These are phyloP conservation scores for Diorhabda carinulata DNA, from an alignment of 1,140 invertebrate species.

Conservation along the genomic window DNA sequence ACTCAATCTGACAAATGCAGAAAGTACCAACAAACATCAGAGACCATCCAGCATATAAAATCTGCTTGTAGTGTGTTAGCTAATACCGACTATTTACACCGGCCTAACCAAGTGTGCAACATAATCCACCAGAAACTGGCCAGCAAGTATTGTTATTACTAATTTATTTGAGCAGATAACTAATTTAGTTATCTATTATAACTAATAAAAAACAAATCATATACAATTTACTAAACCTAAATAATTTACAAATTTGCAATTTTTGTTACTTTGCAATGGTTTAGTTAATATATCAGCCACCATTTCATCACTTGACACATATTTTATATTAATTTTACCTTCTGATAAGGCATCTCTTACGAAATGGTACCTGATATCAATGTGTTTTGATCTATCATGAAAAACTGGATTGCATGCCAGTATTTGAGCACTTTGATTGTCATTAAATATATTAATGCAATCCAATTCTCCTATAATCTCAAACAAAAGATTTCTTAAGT, in stretches of 20 bases:
- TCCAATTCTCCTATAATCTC: constrained; percentile 26
- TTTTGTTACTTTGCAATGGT: constrained; percentile 7
- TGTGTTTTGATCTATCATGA: constrained; percentile 42
- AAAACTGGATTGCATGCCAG: constrained; percentile 34
- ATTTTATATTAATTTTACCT: constrained; percentile 10
- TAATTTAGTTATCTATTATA: too few species aligned
- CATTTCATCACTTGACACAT: constrained; percentile 10
- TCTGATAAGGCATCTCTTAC: constrained; percentile 29
- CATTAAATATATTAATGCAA: constrained; percentile 26
- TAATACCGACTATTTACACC: too few species aligned
- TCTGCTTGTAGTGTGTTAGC: too few species aligned
- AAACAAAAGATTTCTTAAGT: constrained; percentile 42
- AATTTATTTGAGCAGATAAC: too few species aligned
- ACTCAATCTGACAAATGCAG: too few species aligned
- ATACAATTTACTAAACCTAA: constrained; percentile 6
- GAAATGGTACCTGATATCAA: constrained; percentile 44
- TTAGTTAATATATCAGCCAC: constrained; percentile 12
- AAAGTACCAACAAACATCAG: too few species aligned
- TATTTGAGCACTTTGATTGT: constrained; percentile 38
- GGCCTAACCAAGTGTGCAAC: too few species aligned
- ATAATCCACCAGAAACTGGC: too few species aligned
- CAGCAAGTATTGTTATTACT: too few species aligned
- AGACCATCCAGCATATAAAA: too few species aligned
- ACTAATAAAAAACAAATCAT: too few species aligned
- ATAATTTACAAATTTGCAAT: constrained; percentile 5